Evolutionary conservation across 2,113 vertebrate species (phyloP).

Genomic region (Sterrhoptilus dennistouni): DNA sequence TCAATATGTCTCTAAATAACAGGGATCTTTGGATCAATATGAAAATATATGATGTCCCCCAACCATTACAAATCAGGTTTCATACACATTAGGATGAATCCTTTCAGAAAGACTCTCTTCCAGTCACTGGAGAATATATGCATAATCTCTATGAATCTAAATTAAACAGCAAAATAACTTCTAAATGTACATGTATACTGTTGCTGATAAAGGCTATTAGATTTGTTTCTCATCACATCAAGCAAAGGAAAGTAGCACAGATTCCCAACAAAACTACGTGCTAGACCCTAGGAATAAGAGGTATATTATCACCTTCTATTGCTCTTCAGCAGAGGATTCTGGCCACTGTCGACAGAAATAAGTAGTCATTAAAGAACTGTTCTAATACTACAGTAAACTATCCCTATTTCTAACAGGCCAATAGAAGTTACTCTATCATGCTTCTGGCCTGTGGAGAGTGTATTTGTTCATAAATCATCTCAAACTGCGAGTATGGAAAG

Average conservation of each 20-base stretch:
- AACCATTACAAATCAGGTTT: neutral
- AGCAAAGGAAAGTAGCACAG: constrained; percentile 43
- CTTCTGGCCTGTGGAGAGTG: neutral
- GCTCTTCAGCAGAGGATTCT: constrained; percentile 84
- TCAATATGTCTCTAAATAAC: neutral
- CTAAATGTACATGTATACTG: neutral
- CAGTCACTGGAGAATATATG: neutral
- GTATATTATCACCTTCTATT: constrained; percentile 82
- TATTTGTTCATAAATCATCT: neutral
- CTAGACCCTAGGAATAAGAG: constrained; percentile 72
- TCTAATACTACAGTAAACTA: neutral
- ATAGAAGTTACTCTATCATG: neutral
- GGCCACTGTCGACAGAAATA: constrained; percentile 83
- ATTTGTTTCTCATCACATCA: constrained; percentile 42
- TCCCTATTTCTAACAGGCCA: neutral
- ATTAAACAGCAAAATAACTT: neutral
- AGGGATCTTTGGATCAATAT: neutral
- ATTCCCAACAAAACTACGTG: constrained; percentile 61
- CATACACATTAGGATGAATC: neutral
- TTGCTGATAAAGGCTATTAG: constrained; percentile 69
- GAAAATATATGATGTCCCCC: neutral
- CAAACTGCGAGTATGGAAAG: neutral
- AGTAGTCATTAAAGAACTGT: constrained; percentile 69
- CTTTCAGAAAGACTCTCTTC: neutral
- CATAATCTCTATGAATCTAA: neutral